Conservation (phyloP, 2,888 invertebrate species). For the Bedellia somnulentella region DNA sequence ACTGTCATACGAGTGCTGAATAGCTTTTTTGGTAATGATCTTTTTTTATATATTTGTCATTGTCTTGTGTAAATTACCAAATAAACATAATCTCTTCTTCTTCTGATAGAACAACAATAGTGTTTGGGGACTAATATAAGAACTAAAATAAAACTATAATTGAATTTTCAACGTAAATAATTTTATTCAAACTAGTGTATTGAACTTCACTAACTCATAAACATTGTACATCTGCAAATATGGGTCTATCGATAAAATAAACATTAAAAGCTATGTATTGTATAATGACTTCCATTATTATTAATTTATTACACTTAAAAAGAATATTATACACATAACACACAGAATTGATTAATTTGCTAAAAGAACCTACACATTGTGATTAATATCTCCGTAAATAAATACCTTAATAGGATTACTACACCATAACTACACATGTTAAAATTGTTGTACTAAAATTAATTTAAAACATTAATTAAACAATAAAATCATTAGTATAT, state of each 20-base stretch:
- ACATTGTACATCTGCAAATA: constrained; percentile 61
- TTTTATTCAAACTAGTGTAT: constrained; percentile 62
- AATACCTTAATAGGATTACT: constrained; percentile 25
- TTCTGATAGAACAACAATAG: background rate
- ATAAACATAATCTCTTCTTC: too few species aligned
- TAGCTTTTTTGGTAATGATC: too few species aligned
- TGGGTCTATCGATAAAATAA: constrained; percentile 30
- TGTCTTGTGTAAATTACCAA: too few species aligned
- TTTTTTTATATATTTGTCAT: too few species aligned
- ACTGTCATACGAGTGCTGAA: too few species aligned
- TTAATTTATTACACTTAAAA: too few species aligned
- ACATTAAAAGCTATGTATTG: constrained; percentile 9
- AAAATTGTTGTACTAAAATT: constrained; percentile 18
- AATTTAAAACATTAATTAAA: constrained; percentile 19
- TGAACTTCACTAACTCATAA: constrained; percentile 62
- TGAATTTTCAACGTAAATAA: constrained; percentile 59
- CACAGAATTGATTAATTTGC: constrained; percentile 24
- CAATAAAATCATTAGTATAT: constrained; percentile 16
- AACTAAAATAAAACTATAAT: constrained; percentile 26
- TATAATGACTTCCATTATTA: constrained; percentile 28
- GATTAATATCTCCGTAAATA: constrained; percentile 2
- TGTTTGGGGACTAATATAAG: constrained; percentile 1
- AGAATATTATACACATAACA: constrained; percentile 44
- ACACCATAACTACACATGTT: too few species aligned
- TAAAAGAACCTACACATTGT: constrained; percentile 6